Evolutionary conservation across 2,113 vertebrate species (phyloP).

Genomic region (Piprites chloris): DNA sequence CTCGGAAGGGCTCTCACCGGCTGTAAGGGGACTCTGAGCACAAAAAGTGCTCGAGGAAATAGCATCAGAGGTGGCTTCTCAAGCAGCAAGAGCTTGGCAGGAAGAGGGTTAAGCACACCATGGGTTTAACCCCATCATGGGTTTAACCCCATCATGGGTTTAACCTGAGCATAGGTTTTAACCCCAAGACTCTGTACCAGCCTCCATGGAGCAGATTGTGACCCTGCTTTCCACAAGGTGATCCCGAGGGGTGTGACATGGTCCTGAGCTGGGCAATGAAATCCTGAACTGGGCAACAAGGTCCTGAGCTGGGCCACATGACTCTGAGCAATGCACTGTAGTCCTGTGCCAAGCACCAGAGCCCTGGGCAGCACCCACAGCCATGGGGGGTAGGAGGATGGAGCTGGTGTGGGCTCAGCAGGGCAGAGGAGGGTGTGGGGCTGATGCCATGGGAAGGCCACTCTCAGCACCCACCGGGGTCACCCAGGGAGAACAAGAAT

Average conservation of each 20-base stretch:
- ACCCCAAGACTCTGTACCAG: neutral
- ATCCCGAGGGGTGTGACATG: neutral
- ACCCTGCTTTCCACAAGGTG: neutral
- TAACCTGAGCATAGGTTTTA: neutral
- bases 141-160: neutral
- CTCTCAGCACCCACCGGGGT: neutral
- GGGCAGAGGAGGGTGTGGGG: neutral
- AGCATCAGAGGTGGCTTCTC: neutral
- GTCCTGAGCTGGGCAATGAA: neutral
- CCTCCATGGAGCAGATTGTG: neutral
- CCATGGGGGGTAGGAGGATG: neutral
- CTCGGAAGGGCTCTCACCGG: neutral
- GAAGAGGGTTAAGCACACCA: neutral
- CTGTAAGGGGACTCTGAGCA: neutral
- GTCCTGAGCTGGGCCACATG: neutral
- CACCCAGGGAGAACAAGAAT: rapidly evolving
- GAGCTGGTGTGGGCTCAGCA: rapidly evolving
- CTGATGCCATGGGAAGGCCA: neutral
- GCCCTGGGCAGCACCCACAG: neutral
- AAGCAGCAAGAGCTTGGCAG: neutral
- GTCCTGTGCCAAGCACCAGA: neutral
- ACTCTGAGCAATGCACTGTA: rapidly evolving
- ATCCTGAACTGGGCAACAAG: neutral
- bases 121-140: neutral
- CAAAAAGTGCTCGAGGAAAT: neutral